phyloP scores from a whole-genome alignment of 2,888 invertebrate genomes.

The Ornithoptera priamus region DNA sequence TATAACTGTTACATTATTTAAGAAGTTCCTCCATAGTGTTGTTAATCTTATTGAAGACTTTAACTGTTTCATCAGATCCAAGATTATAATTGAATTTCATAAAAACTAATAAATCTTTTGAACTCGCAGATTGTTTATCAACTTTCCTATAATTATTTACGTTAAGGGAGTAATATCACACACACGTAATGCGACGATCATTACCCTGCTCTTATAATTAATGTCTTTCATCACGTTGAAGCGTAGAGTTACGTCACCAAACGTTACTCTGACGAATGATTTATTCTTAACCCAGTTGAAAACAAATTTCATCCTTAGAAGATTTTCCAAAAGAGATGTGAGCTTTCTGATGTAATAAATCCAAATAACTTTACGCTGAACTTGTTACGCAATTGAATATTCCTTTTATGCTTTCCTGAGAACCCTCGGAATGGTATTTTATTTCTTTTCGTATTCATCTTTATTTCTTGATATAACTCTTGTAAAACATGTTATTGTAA shows the following conservation, averaged over 20 bases:
- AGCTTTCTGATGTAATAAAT: slow-evolving; percentile 19
- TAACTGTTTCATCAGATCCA: too few relatives aligned
- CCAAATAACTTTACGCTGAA: slow-evolving; percentile 18
- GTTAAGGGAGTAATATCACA: slow-evolving; percentile 17
- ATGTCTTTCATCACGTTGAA: slow-evolving; percentile 19
- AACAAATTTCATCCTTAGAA: slow-evolving; percentile 8
- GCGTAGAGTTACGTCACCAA: slow-evolving; percentile 11
- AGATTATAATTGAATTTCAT: too few relatives aligned
- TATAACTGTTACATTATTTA: too few relatives aligned
- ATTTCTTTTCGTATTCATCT: neutral
- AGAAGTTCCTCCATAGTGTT: too few relatives aligned
- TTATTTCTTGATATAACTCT: neutral
- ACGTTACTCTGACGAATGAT: slow-evolving; percentile 15
- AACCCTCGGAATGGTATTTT: neutral
- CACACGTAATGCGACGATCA: slow-evolving; percentile 8
- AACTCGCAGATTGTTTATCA: neutral
- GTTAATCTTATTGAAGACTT: too few relatives aligned
- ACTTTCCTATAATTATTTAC: slow-evolving; percentile 12
- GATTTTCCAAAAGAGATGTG: slow-evolving; percentile 5
- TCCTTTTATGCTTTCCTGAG: neutral
- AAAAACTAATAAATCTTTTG: neutral
- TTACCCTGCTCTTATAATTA: slow-evolving; percentile 16
- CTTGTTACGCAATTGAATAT: slow-evolving; percentile 15
- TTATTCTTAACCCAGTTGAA: slow-evolving; percentile 13
- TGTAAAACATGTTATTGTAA: neutral